Base-by-base conservation (phyloP, 2,888 invertebrate genomes). In the Tryphoninae sp. region DNA sequence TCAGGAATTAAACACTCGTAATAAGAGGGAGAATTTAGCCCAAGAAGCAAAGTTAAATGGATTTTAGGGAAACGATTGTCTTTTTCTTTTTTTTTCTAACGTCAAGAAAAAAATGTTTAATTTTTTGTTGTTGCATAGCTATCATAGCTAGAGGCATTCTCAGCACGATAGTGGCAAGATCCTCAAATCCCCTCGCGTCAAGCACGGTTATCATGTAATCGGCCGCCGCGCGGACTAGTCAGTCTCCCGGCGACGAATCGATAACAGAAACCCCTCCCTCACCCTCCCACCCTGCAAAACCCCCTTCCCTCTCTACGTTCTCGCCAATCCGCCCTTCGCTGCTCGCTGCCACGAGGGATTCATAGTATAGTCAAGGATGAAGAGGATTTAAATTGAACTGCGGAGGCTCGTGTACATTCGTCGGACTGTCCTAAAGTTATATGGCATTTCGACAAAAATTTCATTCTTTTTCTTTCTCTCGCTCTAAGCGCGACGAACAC, bases 191-290 rank as follows among this genome's bases (percentile, higher is more conserved):
- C 45, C 23, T 42, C 62, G 55, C 42, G 61, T 55, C 79, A 19
- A 33, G 61, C 67, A 23, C 26, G 64, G 53, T 80, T 80, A 80
- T 80, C 79, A 64, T 80, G 79, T 75, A 74, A 80, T 80, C 79
- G 74, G 74, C 62, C 68, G 51, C 74, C 42, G 3, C 58, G 75
- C 69, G 62, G 69, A 69, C 55, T 45, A 74, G 68, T 74, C 73
- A 68, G 69, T 75, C 69, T 65, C 49, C 74, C 69, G 69, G 62
- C 64, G 58, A 65, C 45, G 75, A 75, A 80, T 80, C 80, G 80
- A 80, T 80, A 80, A 69, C 74, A 45, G 51, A 69, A 74, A 74
- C 13, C 40, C 22, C 51, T 65, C 55, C 51, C 68, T 65, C 19
- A 19, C 19, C 19, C 19, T 19, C 19, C 19, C 19, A 1, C 19